Evolutionary conservation across 2,888 invertebrate species (phyloP).

Genomic region (Andrena trimmerana): DNA sequence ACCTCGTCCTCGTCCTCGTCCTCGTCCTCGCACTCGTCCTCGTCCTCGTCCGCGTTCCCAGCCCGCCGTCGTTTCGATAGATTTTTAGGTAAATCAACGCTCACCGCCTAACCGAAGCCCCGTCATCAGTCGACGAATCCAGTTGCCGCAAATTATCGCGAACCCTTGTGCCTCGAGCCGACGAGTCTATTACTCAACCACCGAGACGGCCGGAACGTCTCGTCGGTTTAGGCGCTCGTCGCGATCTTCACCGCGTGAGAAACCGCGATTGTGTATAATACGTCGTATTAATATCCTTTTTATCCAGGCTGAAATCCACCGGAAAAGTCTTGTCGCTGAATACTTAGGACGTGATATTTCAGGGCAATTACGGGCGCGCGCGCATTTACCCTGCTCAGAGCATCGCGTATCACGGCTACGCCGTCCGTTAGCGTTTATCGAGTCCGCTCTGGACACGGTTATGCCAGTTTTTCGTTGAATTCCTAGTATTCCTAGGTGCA

Average conservation of each 20-base stretch:
- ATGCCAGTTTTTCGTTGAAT: constrained; percentile 22
- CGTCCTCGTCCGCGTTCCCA: constrained; percentile 8
- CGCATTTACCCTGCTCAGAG: constrained; percentile 20
- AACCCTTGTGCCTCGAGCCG: not conserved
- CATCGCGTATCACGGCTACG: constrained; percentile 28
- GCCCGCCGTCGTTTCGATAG: constrained; percentile 17
- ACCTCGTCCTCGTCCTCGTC: too few species aligned
- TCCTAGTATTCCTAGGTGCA: not conserved
- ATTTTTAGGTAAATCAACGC: constrained; percentile 47
- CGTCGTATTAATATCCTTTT: constrained; percentile 50
- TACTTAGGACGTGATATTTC: constrained; percentile 56
- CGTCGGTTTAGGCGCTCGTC: not conserved
- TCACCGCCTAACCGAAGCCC: not conserved
- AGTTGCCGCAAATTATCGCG: not conserved
- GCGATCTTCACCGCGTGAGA: constrained; percentile 50
- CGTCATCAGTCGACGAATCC: not conserved
- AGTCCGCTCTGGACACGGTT: constrained; percentile 24
- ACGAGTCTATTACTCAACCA: not conserved
- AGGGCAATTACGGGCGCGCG: constrained; percentile 55
- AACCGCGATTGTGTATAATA: constrained; percentile 42
- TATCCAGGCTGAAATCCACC: constrained; percentile 56
- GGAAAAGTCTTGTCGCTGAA: constrained; percentile 59
- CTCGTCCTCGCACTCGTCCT: not conserved
- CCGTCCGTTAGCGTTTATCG: constrained; percentile 49
- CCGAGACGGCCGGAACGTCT: constrained; percentile 10